phyloP scores from a whole-genome alignment of 2,113 vertebrate genomes.

The Odobenus rosmarus region DNA sequence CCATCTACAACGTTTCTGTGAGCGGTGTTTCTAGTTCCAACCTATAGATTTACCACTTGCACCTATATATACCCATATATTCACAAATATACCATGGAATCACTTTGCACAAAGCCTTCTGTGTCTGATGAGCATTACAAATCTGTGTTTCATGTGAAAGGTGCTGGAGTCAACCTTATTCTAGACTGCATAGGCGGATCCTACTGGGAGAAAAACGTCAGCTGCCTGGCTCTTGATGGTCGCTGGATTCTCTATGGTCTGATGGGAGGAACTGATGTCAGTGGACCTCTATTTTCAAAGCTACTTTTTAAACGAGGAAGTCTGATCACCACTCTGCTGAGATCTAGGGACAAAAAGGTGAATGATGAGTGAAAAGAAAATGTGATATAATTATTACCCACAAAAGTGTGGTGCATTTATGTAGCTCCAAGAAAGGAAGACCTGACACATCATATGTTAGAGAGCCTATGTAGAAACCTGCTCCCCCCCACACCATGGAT shows the following conservation, averaged over 20 bases:
- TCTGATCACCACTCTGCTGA: conserved; percentile 88
- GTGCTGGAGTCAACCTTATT: conserved; percentile 90
- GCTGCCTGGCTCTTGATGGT: conserved; percentile 87
- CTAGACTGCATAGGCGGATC: conserved; percentile 90
- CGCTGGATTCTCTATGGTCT: conserved; percentile 92
- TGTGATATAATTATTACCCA: background rate
- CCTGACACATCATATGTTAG: background rate
- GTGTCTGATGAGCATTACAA: background rate
- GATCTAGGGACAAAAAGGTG: conserved; percentile 88
- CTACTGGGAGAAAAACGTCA: conserved; percentile 91
- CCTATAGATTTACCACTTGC: background rate
- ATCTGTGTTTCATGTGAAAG: conserved; percentile 79
- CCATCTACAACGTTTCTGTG: background rate
- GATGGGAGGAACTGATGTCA: conserved; percentile 85
- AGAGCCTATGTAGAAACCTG: background rate
- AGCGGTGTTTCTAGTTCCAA: background rate
- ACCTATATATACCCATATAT: background rate
- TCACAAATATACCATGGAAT: background rate
- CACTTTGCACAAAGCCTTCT: conserved; percentile 14
- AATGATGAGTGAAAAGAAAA: conserved; percentile 50
- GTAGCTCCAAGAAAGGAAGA: background rate
- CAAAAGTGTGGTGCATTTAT: background rate
- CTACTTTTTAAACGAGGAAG: conserved; percentile 90
- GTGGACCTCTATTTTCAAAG: conserved; percentile 88
- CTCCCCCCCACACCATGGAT: background rate